Evolutionary conservation across 2,797 vertebrate genomes (phyloP).

Genomic region (Xerus rutilus): DNA sequence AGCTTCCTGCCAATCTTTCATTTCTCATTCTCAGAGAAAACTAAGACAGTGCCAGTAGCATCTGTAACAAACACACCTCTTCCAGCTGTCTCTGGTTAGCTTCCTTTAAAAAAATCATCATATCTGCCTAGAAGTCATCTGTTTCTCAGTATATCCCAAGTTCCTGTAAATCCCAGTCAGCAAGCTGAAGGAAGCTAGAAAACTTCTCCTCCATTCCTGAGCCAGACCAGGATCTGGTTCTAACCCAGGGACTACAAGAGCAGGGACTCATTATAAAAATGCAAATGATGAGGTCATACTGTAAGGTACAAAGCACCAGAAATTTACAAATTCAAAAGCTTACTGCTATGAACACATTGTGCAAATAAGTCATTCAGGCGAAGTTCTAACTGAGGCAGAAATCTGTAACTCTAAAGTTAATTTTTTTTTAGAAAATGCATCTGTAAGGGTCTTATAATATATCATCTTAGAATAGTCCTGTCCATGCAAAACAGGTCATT

Average conservation of each 20-base stretch:
- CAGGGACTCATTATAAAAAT: not conserved
- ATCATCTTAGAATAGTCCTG: not conserved
- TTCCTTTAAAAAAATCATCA: not conserved
- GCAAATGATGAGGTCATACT: not conserved
- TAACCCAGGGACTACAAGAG: not conserved
- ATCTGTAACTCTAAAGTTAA: slow-evolving; percentile 59
- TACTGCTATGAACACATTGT: slow-evolving; percentile 11
- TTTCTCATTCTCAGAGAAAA: slow-evolving; percentile 42
- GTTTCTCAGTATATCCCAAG: not conserved
- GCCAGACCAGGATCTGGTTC: not conserved
- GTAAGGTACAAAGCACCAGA: not conserved
- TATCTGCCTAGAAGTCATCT: not conserved
- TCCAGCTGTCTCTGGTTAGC: not conserved
- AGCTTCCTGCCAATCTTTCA: not conserved
- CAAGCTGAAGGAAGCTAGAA: slow-evolving; percentile 1
- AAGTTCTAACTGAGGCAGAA: slow-evolving; percentile 25
- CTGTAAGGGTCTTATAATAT: not conserved
- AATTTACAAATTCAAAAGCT: slow-evolving; percentile 48
- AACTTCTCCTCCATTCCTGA: not conserved
- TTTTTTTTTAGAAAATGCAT: not conserved
- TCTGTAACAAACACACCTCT: not conserved
- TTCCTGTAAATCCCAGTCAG: not conserved
- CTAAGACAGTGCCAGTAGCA: not conserved
- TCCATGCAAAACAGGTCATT: not conserved
- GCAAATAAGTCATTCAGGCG: slow-evolving; percentile 48